These are phyloP conservation scores for Sarcophaga caerulescens DNA, from an alignment of 2,888 invertebrate genomes.

Conservation along the genomic window DNA sequence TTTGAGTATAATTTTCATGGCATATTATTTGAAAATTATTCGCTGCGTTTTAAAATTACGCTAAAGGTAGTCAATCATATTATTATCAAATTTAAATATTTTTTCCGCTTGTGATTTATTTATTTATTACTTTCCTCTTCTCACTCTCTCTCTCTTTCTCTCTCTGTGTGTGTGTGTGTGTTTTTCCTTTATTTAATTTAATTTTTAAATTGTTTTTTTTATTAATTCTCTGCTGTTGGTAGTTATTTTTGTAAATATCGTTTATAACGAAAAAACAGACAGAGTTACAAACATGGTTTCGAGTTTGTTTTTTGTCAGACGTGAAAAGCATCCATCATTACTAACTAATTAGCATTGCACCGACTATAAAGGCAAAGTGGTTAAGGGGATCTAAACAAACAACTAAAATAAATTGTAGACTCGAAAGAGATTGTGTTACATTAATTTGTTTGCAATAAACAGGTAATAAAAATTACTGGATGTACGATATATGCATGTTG, in stretches of 20 bases:
- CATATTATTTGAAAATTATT: slow-evolving; percentile 46
- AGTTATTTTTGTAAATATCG: slow-evolving; percentile 49
- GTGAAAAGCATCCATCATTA: not conserved
- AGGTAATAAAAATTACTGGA: too few relatives aligned
- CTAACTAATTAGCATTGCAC: slow-evolving; percentile 27
- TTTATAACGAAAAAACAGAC: slow-evolving; percentile 57
- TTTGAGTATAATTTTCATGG: not conserved
- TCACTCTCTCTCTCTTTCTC: too few relatives aligned
- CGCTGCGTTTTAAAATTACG: slow-evolving; percentile 47
- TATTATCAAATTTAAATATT: slow-evolving; percentile 66
- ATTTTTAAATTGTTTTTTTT: slow-evolving; percentile 27
- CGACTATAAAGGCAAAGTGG: not conserved
- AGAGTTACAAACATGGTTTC: slow-evolving; percentile 45
- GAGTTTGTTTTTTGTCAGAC: not conserved
- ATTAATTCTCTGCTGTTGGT: not conserved
- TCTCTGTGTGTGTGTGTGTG: too few relatives aligned
- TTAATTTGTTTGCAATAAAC: too few relatives aligned
- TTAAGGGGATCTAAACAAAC: too few relatives aligned
- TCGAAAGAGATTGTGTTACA: too few relatives aligned
- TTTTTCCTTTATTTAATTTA: too few relatives aligned
- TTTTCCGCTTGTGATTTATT: not conserved
- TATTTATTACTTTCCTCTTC: not conserved
- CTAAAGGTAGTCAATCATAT: slow-evolving; percentile 68
- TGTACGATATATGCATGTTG: too few relatives aligned
- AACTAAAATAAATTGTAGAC: too few relatives aligned